Conservation (phyloP, 2,888 invertebrate genomes). For the Amblyjoppa fuscipennis region DNA sequence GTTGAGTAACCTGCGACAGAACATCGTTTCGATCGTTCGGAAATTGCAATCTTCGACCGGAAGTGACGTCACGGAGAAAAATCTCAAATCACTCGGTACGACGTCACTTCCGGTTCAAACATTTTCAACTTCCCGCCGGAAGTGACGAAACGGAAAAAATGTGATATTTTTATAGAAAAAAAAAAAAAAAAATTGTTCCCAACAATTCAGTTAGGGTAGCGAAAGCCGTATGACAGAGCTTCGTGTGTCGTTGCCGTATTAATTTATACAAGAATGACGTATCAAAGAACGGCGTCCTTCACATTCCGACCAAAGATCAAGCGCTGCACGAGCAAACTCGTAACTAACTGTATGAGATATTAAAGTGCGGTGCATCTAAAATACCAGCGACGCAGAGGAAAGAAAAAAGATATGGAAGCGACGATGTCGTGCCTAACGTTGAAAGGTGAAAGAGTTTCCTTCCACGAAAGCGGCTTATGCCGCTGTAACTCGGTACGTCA, state of each 20-base stretch:
- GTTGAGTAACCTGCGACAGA: slow-evolving; percentile 13
- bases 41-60: too few relatives aligned
- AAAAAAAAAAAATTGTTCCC: background rate
- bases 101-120: too few relatives aligned
- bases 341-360: background rate
- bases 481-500: slow-evolving; percentile 5
- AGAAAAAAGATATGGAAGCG: slow-evolving; percentile 38
- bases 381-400: background rate
- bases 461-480: slow-evolving; percentile 47
- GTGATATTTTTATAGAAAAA: too few relatives aligned
- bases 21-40: background rate
- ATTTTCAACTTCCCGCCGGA: background rate
- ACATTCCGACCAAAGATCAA: background rate
- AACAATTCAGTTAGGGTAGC: background rate
- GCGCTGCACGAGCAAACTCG: background rate
- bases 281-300: background rate
- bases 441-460: slow-evolving; percentile 57
- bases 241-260: background rate
- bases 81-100: too few relatives aligned
- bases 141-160: too few relatives aligned
- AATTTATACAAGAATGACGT: background rate
- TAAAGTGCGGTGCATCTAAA: slow-evolving; percentile 14
- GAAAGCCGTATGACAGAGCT: background rate
- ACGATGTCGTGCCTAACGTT: slow-evolving; percentile 47
- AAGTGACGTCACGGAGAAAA: too few relatives aligned